Base-by-base conservation (phyloP, 2,113 vertebrate species). In the Vidua macroura region DNA sequence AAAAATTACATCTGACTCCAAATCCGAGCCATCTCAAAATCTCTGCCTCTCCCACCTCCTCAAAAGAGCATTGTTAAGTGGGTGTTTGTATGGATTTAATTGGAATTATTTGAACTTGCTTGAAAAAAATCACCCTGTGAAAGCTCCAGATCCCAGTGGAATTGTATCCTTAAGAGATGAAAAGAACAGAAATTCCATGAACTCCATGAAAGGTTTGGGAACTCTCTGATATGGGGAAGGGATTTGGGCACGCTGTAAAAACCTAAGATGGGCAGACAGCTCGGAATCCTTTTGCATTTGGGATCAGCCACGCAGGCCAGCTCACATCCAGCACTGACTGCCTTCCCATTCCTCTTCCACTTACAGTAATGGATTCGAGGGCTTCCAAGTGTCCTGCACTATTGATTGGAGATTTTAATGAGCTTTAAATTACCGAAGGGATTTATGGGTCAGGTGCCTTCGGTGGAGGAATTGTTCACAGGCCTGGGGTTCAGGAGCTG, bases 351-450 rank as follows among this genome's bases (percentile, higher is more conserved):
- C 84, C 43, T 81, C 63, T 78, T 37, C 35, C 86, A 17, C 83
- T 84, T 72, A 44, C 93, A 73, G 53, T 78, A 78, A 86, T 75
- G 88, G 55, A 52, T 41, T 24, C 13, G 44, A 86, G 88, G 60
- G 52, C 58, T 82, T 94, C 90, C 90, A 83, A 39, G 72, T 68
- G 83, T 96, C 88, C 90, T 88, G 67, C 3, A 4, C 83, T 97
- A 93, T 92, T 52, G 92, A 93, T 35, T 84, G 77, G 64, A 81
- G 68, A 59, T 17, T 78, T 93, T 83, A 92, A 86, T 58, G 55
- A 95, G 64, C 93, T 88, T 77, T 60, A 78, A 66, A 83, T 86
- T 66, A 83, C 84, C 5, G 0, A 53, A 39, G 43, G 55, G 91
- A n/a, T 85, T 93, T 64, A 6, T 83, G 83, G 82, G 56, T 70